Evolutionary conservation across 2,888 invertebrate species (phyloP), one percentile per base, ranked within the genome.

Genomic region (Quadroppia sp.): DNA sequence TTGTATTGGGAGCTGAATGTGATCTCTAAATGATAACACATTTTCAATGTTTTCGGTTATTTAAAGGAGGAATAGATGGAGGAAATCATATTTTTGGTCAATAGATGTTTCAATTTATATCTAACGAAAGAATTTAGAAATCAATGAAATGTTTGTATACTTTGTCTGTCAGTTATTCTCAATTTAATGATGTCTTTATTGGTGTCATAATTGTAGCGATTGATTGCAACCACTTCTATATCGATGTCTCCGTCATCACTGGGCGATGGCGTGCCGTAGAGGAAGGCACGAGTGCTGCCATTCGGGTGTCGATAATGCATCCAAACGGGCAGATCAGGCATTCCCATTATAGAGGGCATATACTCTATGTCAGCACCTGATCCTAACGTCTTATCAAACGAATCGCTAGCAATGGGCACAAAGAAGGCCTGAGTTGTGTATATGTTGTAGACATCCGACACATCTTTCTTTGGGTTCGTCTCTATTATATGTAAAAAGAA

Each of bases 271-370:
- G 91, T 91, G 0, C 94, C 94, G 80, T 91, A 94, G 25, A 94
- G 85, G 81, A 89, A 92, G 0, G 92, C 93, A 0, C 87, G 87
- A 78, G 88, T 88, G 79, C 90, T 88, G 76, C 87, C 85, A n/a
- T 87, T 86, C 79, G 91, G 92, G 81, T 90, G 92, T 76, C 89
- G 88, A 81, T 91, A 93, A 72, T 89, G 87, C 77, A 94, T 87
- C 94, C 94, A 94, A 3, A 88, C 85, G 0, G 94, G 94, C 56
- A 94, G 84, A 82, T 94, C 93, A 0, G 94, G 93, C 77, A 89
- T 88, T 77, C 89, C 88, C 71, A 87, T 82, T 74, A 93, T 81
- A 0, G 91, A 89, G 0, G 91, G 88, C 77, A 90, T 88, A 79
- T 87, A 85, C 45, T 75, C 77, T 70, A 69, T 45, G 23, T 30